These are phyloP conservation scores for Hirtodrosophila trivittata DNA, from an alignment of 2,888 invertebrate genomes.

Conservation along the genomic window DNA sequence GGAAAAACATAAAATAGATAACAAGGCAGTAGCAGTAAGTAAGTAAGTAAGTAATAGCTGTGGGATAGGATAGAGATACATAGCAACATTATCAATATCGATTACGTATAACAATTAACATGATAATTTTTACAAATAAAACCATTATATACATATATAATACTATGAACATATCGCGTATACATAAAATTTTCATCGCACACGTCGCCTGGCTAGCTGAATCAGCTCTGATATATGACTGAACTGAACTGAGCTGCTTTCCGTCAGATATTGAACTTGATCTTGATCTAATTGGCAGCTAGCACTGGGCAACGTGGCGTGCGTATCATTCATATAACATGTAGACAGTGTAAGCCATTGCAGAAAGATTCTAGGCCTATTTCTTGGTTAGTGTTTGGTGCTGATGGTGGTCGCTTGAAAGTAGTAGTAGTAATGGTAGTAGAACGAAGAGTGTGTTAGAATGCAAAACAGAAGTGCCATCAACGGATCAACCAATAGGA, in stretches of 20 bases:
- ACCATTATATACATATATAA: constrained; percentile 48
- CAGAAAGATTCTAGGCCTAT: constrained; percentile 37
- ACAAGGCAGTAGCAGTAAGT: constrained; percentile 41
- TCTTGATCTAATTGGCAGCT: constrained; percentile 1
- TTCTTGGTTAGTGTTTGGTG: constrained; percentile 65
- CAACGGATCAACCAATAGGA: constrained; percentile 54
- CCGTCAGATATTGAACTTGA: constrained; percentile 26
- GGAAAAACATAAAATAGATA: constrained; percentile 13
- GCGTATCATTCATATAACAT: constrained; percentile 34
- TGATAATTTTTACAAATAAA: constrained; percentile 51
- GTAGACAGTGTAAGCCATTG: constrained; percentile 41
- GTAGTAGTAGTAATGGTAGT: constrained; percentile 38
- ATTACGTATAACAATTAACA: constrained; percentile 49
- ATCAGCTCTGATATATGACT: constrained; percentile 26
- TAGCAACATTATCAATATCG: constrained; percentile 28
- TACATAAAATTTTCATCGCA: constrained; percentile 44
- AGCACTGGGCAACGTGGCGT: constrained; percentile 18
- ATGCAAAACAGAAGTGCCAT: constrained; percentile 75
- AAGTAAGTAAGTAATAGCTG: constrained; percentile 28
- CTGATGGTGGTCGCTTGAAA: constrained; percentile 60
- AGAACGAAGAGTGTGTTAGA: constrained; percentile 67
- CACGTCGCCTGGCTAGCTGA: constrained; percentile 40
- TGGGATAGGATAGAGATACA: constrained; percentile 27
- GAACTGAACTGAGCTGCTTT: constrained; percentile 23
- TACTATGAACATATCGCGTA: constrained; percentile 48